Evolutionary conservation across 2,113 vertebrate species (phyloP).

Genomic region (Syngnathus scovelli): DNA sequence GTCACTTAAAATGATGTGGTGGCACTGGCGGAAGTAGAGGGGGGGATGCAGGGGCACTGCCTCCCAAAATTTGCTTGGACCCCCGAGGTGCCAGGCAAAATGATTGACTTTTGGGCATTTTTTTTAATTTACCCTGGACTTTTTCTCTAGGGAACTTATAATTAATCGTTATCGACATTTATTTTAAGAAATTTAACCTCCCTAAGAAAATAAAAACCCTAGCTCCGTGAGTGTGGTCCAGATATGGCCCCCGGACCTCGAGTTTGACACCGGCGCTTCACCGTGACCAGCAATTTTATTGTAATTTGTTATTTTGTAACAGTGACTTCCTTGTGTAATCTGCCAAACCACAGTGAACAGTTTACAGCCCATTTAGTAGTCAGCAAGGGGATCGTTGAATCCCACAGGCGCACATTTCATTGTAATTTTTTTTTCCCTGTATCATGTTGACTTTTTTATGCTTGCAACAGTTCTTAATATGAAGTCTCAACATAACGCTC

Average conservation of each 20-base stretch:
- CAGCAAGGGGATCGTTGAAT: conserved; percentile 16
- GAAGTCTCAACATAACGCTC: background rate
- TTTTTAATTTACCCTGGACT: no score
- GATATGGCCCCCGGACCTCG: conserved; percentile 18
- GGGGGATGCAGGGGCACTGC: no score
- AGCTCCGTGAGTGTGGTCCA: no score
- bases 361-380: conserved; percentile 11
- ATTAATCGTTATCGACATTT: no score
- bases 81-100: no score
- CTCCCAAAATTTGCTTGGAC: no score
- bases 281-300: conserved; percentile 26
- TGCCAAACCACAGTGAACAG: conserved; percentile 56
- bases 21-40: no score
- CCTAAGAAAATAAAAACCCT: no score
- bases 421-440: background rate
- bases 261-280: background rate
- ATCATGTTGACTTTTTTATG: background rate
- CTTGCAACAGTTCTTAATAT: background rate
- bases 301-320: conserved; percentile 42
- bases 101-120: no score
- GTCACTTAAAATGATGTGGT: no score
- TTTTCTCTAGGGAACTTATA: no score
- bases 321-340: conserved; percentile 51
- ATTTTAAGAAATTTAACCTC: no score
- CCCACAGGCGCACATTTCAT: background rate